These are phyloP conservation scores for Pelosia muscerda DNA, from an alignment of 2,888 invertebrate genomes.

Conservation along the genomic window DNA sequence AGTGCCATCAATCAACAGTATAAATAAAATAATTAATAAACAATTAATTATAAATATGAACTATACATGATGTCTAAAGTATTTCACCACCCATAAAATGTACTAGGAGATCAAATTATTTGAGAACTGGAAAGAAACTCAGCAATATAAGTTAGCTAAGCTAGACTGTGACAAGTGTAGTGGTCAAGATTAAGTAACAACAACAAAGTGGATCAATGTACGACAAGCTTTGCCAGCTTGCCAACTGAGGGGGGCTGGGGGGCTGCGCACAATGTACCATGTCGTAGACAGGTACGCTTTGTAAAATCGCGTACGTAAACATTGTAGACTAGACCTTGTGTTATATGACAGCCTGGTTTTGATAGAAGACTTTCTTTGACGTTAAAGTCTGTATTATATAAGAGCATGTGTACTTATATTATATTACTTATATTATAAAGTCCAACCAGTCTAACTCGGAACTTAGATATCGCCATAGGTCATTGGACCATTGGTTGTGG, in stretches of 20 bases:
- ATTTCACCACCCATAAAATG: no score
- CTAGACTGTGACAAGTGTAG: conserved; percentile 20
- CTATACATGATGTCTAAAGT: no score
- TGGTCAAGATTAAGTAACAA: conserved; percentile 45
- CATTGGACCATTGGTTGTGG: no score
- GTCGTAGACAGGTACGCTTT: conserved; percentile 50
- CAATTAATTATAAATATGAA: no score
- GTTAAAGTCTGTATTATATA: not conserved
- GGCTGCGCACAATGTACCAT: conserved; percentile 31
- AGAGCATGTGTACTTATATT: no score
- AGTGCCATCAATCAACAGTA: no score
- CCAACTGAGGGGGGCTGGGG: conserved; percentile 25
- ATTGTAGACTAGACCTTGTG: not conserved
- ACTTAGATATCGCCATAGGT: no score
- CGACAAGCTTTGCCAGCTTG: conserved; percentile 47
- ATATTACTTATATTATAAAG: no score
- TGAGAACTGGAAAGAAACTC: not conserved
- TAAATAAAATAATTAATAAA: no score
- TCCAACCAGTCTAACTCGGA: no score
- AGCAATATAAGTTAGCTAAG: conserved; percentile 12
- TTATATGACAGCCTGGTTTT: not conserved
- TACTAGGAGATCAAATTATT: not conserved
- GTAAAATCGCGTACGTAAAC: conserved; percentile 1
- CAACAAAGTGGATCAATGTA: conserved; percentile 48
- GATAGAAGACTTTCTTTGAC: not conserved